These are phyloP conservation scores for Scaptomyza parva DNA, from an alignment of 2,888 invertebrate genomes.

Conservation along the genomic window DNA sequence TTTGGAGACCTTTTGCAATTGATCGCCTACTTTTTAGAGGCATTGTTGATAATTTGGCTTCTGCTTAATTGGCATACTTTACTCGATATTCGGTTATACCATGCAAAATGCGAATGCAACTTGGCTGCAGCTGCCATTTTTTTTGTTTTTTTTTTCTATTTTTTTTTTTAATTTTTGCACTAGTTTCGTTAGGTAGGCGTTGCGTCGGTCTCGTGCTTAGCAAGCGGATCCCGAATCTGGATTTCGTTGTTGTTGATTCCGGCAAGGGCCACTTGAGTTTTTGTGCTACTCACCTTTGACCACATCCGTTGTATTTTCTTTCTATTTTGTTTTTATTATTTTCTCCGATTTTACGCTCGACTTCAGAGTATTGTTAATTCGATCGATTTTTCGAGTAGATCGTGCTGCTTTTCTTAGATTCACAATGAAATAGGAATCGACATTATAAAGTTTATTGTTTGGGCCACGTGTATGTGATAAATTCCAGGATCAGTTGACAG, in stretches of 20 bases:
- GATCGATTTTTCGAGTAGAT: slow-evolving; percentile 44
- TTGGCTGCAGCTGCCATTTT: slow-evolving; percentile 23
- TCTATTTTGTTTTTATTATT: slow-evolving; percentile 42
- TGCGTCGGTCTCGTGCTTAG: slow-evolving; percentile 70
- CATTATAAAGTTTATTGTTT: not conserved
- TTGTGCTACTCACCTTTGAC: slow-evolving; percentile 57
- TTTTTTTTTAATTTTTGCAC: slow-evolving; percentile 43
- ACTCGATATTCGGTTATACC: slow-evolving; percentile 10
- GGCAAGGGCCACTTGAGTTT: slow-evolving; percentile 58
- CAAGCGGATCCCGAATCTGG: slow-evolving; percentile 9
- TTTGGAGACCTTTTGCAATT: slow-evolving; percentile 16
- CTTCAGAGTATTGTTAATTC: slow-evolving; percentile 46
- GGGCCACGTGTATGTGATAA: slow-evolving; percentile 26
- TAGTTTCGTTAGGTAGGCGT: slow-evolving; percentile 46
- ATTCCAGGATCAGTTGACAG: slow-evolving; percentile 4
- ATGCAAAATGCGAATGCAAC: slow-evolving; percentile 42
- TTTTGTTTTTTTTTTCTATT: slow-evolving; percentile 1
- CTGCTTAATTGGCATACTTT: slow-evolving; percentile 74
- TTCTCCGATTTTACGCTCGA: slow-evolving; percentile 60
- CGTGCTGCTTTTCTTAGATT: slow-evolving; percentile 46
- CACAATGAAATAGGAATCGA: slow-evolving; percentile 2
- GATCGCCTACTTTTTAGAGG: slow-evolving; percentile 48
- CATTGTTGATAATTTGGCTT: slow-evolving; percentile 64
- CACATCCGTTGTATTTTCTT: slow-evolving; percentile 54
- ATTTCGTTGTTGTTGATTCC: slow-evolving; percentile 27